phyloP scores from a whole-genome alignment of 2,797 vertebrate species.

The Emydoidea blandingii region DNA sequence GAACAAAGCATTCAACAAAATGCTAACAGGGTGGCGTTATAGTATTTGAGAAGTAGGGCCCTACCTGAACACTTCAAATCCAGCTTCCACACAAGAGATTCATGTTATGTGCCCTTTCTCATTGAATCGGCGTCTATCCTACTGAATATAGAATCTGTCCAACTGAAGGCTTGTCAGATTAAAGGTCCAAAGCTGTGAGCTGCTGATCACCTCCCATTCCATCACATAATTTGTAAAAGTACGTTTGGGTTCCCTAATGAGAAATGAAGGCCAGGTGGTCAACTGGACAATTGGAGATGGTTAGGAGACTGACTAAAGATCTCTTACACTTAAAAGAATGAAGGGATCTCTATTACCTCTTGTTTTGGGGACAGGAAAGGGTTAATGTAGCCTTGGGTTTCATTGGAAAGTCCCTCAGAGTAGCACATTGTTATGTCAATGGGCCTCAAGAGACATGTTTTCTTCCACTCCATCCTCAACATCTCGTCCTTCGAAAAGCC shows the following conservation, averaged over 20 bases:
- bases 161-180: background rate
- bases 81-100: background rate
- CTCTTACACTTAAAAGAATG: background rate
- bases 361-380: background rate
- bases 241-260: background rate
- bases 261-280: background rate
- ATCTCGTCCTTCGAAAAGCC: background rate
- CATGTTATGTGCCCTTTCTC: background rate
- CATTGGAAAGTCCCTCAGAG: background rate
- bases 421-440: background rate
- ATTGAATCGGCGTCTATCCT: background rate
- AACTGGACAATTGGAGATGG: background rate
- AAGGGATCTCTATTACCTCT: background rate
- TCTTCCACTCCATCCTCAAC: background rate
- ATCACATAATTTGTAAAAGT: background rate
- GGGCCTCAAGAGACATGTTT: background rate
- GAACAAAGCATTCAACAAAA: background rate
- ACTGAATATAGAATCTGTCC: background rate
- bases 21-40: background rate
- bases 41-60: background rate
- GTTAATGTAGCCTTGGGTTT: background rate
- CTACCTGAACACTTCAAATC: background rate
- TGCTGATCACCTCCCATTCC: background rate
- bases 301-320: background rate
- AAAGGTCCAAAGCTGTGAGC: background rate